phyloP scores from a whole-genome alignment of 2,888 invertebrate genomes.

The Saturnia pavonia region DNA sequence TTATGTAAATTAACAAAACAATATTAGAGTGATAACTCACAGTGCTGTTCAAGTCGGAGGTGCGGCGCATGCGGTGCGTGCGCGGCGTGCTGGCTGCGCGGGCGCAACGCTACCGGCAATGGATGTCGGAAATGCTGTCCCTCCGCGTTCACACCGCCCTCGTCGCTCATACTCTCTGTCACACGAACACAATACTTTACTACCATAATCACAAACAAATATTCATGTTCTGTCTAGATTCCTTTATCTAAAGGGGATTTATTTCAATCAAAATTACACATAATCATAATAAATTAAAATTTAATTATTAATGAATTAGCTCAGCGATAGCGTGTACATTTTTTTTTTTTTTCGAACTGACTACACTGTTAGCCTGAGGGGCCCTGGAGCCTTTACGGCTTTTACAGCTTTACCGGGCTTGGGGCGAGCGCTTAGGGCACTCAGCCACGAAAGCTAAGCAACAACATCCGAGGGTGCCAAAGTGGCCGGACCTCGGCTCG shows the following conservation, averaged over 20 bases:
- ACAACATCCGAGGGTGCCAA: too few relatives aligned
- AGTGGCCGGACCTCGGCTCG: too few relatives aligned
- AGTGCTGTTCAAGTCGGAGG: slow-evolving; percentile 52
- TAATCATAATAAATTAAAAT: too few relatives aligned
- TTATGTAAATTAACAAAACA: neutral
- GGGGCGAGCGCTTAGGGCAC: too few relatives aligned
- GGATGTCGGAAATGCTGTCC: slow-evolving; percentile 87
- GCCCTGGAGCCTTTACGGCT: too few relatives aligned
- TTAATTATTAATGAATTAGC: too few relatives aligned
- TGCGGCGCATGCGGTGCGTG: slow-evolving; percentile 43
- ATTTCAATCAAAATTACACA: neutral
- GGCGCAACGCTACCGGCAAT: slow-evolving; percentile 77
- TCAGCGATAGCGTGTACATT: too few relatives aligned
- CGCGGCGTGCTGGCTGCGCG: slow-evolving; percentile 57
- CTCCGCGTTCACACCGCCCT: slow-evolving; percentile 43
- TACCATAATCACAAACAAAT: too few relatives aligned
- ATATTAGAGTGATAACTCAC: slow-evolving; percentile 34
- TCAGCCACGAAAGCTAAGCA: too few relatives aligned
- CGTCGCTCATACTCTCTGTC: slow-evolving; percentile 17
- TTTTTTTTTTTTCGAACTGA: too few relatives aligned
- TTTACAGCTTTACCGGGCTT: too few relatives aligned
- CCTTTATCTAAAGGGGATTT: neutral
- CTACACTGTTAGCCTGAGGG: too few relatives aligned
- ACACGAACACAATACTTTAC: neutral
- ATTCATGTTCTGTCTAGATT: neutral